These are phyloP conservation scores for Drosophila recens DNA, from an alignment of 2,888 invertebrate species.

Conservation along the genomic window DNA sequence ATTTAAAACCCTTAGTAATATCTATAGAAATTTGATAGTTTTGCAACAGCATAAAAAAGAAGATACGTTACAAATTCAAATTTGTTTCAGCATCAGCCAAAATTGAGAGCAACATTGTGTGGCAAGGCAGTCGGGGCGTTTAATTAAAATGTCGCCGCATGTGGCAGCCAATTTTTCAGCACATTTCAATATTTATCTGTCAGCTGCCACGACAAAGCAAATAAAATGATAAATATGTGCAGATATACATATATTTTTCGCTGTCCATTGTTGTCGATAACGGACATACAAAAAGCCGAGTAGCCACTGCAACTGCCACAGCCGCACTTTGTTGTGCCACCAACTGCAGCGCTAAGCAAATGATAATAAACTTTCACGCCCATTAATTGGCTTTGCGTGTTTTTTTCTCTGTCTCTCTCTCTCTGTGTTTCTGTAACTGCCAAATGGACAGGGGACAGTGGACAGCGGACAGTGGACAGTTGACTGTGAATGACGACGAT, in stretches of 20 bases:
- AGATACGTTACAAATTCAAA: neutral
- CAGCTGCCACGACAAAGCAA: conserved; percentile 64
- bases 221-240: conserved; percentile 69
- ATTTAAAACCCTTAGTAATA: no score
- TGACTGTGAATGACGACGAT: conserved; percentile 28
- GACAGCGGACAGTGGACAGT: no score
- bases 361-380: conserved; percentile 81
- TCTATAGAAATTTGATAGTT: no score
- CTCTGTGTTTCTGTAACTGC: conserved; percentile 25
- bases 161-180: conserved; percentile 59
- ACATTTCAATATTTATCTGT: conserved; percentile 68
- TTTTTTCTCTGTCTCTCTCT: conserved; percentile 26
- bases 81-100: neutral
- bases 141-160: conserved; percentile 53
- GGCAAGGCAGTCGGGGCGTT: conserved; percentile 5
- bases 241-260: conserved; percentile 39
- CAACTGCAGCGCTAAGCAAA: conserved; percentile 56
- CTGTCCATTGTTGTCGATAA: conserved; percentile 48
- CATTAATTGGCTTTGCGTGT: conserved; percentile 80
- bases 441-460: conserved; percentile 11
- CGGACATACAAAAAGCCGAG: conserved; percentile 39
- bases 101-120: conserved; percentile 21
- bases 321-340: conserved; percentile 34
- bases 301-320: conserved; percentile 33
- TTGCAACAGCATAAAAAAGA: no score